Conservation (phyloP, 2,113 vertebrate genomes). For the Phoenicopterus ruber region DNA sequence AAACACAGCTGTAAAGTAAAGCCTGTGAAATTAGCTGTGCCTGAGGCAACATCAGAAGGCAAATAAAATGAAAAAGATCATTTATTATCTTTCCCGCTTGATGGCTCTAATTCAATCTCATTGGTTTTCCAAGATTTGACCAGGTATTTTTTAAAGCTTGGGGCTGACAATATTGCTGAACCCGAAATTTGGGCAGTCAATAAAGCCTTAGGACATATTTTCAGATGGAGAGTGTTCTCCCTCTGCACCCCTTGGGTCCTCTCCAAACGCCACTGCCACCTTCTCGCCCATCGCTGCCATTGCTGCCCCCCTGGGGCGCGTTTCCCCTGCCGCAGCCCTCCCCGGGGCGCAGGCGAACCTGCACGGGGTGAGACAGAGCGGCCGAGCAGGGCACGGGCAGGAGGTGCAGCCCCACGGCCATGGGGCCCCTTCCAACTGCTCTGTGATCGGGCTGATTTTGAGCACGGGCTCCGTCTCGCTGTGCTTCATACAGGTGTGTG, state of each 20-base stretch:
- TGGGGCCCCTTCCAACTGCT: neutral
- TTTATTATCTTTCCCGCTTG: neutral
- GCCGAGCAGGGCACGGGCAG: neutral
- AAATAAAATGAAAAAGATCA: neutral
- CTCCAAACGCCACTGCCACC: fast-evolving
- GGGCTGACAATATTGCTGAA: neutral
- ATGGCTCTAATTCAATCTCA: neutral
- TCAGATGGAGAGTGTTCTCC: neutral
- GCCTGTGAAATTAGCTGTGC: neutral
- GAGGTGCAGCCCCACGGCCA: neutral
- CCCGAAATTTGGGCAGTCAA: neutral
- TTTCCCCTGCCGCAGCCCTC: neutral
- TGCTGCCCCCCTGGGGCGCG: fast-evolving
- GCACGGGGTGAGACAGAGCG: fast-evolving
- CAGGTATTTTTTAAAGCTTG: neutral
- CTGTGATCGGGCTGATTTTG: fast-evolving
- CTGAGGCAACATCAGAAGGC: neutral
- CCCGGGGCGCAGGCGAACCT: no score
- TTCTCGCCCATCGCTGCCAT: neutral
- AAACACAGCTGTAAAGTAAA: neutral
- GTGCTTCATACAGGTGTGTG: neutral
- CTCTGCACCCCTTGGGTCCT: neutral
- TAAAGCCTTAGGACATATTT: neutral
- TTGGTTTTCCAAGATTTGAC: neutral
- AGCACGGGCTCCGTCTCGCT: fast-evolving